Conservation (phyloP, 2,888 invertebrate genomes). For the Schizaphis graminum region DNA sequence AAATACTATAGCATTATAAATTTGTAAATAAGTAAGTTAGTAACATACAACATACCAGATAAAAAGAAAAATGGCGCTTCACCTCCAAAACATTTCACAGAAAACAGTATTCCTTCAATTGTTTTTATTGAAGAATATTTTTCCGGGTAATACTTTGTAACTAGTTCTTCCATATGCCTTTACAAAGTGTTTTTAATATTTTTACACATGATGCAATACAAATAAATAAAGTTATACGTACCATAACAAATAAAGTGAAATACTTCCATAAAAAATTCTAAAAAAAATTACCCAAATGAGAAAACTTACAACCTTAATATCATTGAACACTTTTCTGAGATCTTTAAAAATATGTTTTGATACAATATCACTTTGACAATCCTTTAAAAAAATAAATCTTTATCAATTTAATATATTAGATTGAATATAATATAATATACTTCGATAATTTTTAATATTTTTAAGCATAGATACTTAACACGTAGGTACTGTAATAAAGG, state of each 20-base stretch:
- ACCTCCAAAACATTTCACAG: conserved; percentile 81
- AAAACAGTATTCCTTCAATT: conserved; percentile 81
- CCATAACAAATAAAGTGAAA: conserved; percentile 7
- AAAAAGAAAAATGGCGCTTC: conserved; percentile 37
- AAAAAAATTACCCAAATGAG: not conserved
- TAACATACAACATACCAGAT: conserved; percentile 1
- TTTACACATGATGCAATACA: not conserved
- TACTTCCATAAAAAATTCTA: conserved; percentile 13
- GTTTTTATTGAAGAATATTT: conserved; percentile 77
- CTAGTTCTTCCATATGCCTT: conserved; percentile 78
- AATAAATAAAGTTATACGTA: conserved; percentile 1
- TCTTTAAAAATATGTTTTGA: conserved; percentile 12
- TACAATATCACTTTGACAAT: not conserved
- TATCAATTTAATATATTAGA: not conserved
- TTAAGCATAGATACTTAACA: not conserved
- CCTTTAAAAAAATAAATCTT: not conserved
- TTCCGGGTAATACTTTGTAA: conserved; percentile 70
- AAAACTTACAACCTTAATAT: not conserved
- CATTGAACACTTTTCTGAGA: not conserved
- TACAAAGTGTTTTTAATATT: conserved; percentile 1
- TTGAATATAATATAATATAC: not conserved
- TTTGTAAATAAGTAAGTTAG: not conserved
- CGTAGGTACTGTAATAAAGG: too few relatives aligned
- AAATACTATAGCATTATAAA: not conserved
- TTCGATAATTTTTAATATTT: not conserved